Evolutionary conservation across 1,140 invertebrate species (phyloP).

Genomic region (Lutraria rhynchaena): DNA sequence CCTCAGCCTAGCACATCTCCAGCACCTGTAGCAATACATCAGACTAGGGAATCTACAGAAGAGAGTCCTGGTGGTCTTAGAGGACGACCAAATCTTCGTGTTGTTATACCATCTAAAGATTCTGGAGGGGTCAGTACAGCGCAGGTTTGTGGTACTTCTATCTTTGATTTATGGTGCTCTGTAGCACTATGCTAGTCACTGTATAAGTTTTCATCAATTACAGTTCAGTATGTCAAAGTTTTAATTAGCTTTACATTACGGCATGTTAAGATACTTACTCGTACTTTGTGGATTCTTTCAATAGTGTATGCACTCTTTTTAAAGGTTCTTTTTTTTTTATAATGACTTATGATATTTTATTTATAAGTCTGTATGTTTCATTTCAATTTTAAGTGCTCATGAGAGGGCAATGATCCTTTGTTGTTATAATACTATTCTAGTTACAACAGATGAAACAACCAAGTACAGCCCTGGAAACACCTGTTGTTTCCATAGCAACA

Average conservation of each 20-base stretch:
- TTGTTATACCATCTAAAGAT: constrained; percentile 72
- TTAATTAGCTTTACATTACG: too few species aligned
- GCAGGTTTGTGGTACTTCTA: constrained; percentile 17
- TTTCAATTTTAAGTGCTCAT: not conserved
- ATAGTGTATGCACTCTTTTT: too few species aligned
- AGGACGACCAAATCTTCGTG: constrained; percentile 71
- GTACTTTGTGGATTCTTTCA: too few species aligned
- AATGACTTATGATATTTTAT: too few species aligned
- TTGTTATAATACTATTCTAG: too few species aligned
- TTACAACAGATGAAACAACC: constrained; percentile 23
- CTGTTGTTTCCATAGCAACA: constrained; percentile 90
- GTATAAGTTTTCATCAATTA: too few species aligned
- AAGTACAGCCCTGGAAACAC: constrained; percentile 85
- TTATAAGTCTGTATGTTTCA: too few species aligned
- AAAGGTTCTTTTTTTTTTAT: too few species aligned
- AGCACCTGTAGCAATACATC: constrained; percentile 58
- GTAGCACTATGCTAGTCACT: too few species aligned
- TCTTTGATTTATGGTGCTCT: too few species aligned
- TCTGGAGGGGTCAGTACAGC: constrained; percentile 48
- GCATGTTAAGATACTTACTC: too few species aligned
- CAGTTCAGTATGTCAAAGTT: too few species aligned
- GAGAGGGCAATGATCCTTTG: not conserved
- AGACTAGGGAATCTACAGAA: constrained; percentile 51
- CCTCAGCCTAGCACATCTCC: constrained; percentile 49
- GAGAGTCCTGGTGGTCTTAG: constrained; percentile 54